Percentiles rank a stretch among this genome's conserved stretches.
Evolutionary conservation across 1,140 invertebrate species (phyloP).

Genomic region (Drosophila takahashii): DNA sequence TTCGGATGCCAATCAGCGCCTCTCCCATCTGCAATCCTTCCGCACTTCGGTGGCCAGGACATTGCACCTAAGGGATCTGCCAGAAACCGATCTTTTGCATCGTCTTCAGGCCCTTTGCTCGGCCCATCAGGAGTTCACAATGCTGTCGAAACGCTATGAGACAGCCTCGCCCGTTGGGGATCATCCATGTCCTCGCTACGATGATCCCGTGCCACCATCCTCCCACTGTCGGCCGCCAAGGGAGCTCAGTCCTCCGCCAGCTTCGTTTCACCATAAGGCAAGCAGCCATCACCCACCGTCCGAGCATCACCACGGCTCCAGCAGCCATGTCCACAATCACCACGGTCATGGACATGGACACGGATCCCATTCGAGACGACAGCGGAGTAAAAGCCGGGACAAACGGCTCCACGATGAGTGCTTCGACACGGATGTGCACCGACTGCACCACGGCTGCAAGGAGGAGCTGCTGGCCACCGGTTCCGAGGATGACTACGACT

Average conservation of each 20-base stretch:
- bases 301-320: slow-evolving; percentile 30
- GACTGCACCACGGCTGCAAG: slow-evolving; percentile 73
- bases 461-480: slow-evolving; percentile 60
- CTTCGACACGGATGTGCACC: slow-evolving; percentile 78
- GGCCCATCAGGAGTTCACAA: slow-evolving; percentile 88
- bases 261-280: slow-evolving; percentile 30
- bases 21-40: slow-evolving; percentile 91
- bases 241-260: slow-evolving; percentile 46
- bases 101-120: slow-evolving; percentile 83
- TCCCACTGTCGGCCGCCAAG: slow-evolving; percentile 75
- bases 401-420: slow-evolving; percentile 76
- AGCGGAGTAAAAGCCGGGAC: slow-evolving; percentile 74
- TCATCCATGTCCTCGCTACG: slow-evolving; percentile 80
- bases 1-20: slow-evolving; percentile 89
- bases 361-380: slow-evolving; percentile 48
- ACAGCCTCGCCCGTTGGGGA: slow-evolving; percentile 78
- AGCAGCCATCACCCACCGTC: slow-evolving; percentile 10
- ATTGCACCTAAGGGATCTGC: slow-evolving; percentile 84
- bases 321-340: slow-evolving; percentile 30
- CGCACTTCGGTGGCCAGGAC: slow-evolving; percentile 89
- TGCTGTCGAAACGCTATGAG: slow-evolving; percentile 87
- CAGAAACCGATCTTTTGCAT: slow-evolving; percentile 80
- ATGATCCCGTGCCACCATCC: slow-evolving; percentile 76
- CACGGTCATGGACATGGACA: slow-evolving; percentile 37
- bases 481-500: slow-evolving; percentile 73